Evolutionary conservation across 2,888 invertebrate species (phyloP), one percentile per base, ranked within the genome.

Genomic region (Gasteruption jaculator): DNA sequence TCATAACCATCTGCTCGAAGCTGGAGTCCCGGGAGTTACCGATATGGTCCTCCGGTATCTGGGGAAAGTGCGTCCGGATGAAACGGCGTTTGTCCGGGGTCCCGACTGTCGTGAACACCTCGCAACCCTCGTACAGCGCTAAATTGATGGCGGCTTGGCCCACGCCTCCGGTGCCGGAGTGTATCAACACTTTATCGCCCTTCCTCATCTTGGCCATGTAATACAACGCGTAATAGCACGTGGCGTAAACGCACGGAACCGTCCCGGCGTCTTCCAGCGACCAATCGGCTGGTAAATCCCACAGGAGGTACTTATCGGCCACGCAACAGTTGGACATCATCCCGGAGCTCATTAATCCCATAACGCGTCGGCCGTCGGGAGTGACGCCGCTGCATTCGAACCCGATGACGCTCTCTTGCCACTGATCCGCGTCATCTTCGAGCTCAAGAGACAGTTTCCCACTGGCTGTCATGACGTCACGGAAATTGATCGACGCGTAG

Each of bases 381-480:
- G 76, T 74, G 33, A 76, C 73, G 22, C 85, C 86, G 3, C 80
- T 76, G 51, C 78, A 76, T 56, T 86, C 86, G 48, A 85, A 79
- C 0, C 86, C 86, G 52, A 81, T 76, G 0, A 83, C 78, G 56
- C 79, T 80, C 53, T 81, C 81, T 54, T 89, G 82, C n/a, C 77
- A 74, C 15, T 79, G 62, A 7, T 85, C 74, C 2, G 76, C 78
- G 22, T 77, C 76, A 0, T 87, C 87, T 2, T 91, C 81, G 1
- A 89, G 81, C 65, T 95, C 94, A 0, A 83, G 81, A 4, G 88
- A 83, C 7, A 95, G 78, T 59, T 91, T 90, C 2, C 93, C 95
- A 1, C 89, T 89, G 0, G 93, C 91, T 2, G 90, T 76, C 95
- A 96, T 94, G 1, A 95, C 77, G 68, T 95, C 95, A 59, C 92